phyloP scores from a whole-genome alignment of 2,113 vertebrate genomes.

The Orycteropus afer region DNA sequence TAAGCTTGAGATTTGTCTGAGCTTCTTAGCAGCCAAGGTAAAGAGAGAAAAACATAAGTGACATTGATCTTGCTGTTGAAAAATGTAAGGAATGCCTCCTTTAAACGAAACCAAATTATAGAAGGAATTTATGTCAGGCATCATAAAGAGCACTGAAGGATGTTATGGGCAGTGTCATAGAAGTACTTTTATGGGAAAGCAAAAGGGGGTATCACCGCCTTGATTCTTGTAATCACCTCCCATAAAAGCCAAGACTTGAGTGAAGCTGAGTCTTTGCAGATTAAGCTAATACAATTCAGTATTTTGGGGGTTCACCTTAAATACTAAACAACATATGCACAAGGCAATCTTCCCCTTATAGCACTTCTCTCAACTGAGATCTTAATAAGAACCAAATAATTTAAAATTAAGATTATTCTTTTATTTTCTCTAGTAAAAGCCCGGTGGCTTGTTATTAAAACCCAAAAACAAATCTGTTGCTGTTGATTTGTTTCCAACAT shows the following conservation, averaged over 20 bases:
- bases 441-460: not conserved
- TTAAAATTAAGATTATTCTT: conserved; percentile 35
- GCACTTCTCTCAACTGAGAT: not conserved
- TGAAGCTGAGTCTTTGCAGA: not conserved
- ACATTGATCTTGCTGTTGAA: not conserved
- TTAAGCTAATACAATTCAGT: not conserved
- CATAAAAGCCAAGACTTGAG: conserved; percentile 39
- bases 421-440: not conserved
- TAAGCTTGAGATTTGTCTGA: conserved; percentile 36
- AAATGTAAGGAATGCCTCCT: not conserved
- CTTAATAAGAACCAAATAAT: conserved; percentile 6
- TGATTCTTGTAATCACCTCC: not conserved
- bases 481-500: too few species aligned
- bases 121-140: not conserved
- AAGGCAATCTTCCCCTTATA: not conserved
- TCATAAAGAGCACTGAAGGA: not conserved
- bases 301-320: not conserved
- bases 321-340: not conserved
- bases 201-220: not conserved
- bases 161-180: not conserved
- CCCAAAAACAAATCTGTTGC: too few species aligned
- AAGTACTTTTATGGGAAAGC: not conserved
- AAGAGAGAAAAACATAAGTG: not conserved
- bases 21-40: conserved; percentile 14
- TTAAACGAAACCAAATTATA: conserved; percentile 26